Evolutionary conservation across 37 sponge, comb jelly and placozoan genomes (phyloP).

Genomic region (Cliona cf. orientalis): DNA sequence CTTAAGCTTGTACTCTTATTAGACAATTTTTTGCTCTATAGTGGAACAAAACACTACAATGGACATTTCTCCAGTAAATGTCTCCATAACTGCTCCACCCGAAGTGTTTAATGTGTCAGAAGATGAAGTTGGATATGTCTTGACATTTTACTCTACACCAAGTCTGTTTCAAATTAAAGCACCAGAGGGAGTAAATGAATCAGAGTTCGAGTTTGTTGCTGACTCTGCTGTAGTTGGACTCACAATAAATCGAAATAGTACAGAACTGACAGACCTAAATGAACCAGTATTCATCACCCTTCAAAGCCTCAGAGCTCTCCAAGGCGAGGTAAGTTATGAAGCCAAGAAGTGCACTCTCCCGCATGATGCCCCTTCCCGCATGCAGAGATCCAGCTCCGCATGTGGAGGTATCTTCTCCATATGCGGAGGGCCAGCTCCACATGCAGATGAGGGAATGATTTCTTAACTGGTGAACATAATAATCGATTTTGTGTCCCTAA

Average conservation of each 20-base stretch:
- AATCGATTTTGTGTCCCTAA: no score
- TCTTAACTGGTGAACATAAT: no score
- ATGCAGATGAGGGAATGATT: no score
- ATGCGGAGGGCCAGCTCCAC: no score
- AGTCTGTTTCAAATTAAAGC: conserved; percentile 40
- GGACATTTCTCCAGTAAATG: neutral
- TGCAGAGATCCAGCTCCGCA: no score
- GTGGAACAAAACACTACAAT: no score
- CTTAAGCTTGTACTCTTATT: neutral
- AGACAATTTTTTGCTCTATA: neutral
- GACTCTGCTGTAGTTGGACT: conserved; percentile 38
- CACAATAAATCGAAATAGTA: neutral
- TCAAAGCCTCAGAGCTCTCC: conserved; percentile 9
- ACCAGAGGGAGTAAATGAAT: neutral
- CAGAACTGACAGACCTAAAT: conserved; percentile 1
- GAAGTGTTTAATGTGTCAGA: conserved; percentile 7
- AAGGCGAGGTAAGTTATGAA: conserved; percentile 2
- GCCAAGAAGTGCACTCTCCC: no score
- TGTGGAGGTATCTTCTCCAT: no score
- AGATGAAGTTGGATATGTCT: conserved; percentile 21
- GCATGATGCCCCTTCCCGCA: no score
- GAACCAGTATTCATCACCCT: conserved; percentile 30
- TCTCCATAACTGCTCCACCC: conserved; percentile 25
- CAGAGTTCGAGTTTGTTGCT: neutral
- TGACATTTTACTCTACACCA: conserved; percentile 27